These are phyloP conservation scores for Macaca nemestrina DNA, from an alignment of 2,113 vertebrate genomes.

Conservation along the genomic window DNA sequence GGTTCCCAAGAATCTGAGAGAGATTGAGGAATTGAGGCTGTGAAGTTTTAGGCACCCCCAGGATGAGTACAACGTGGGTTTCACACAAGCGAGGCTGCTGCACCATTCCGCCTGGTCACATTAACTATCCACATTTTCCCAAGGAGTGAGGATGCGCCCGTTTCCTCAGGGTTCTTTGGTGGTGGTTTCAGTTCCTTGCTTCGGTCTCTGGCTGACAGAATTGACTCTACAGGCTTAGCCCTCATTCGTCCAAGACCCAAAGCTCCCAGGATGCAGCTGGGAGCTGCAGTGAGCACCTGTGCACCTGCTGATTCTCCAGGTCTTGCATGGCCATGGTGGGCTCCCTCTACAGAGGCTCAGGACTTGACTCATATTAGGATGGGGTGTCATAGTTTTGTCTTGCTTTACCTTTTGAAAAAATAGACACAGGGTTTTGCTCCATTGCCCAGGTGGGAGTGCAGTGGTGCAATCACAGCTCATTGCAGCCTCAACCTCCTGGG, in stretches of 20 bases:
- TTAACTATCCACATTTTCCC: no score
- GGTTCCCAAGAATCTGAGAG: neutral
- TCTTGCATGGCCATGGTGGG: neutral
- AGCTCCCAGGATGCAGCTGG: neutral
- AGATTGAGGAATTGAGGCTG: neutral
- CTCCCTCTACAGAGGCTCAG: neutral
- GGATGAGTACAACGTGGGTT: neutral
- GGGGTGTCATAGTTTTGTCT: accelerated
- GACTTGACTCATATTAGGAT: accelerated
- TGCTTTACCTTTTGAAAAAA: no score
- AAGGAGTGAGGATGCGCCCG: neutral
- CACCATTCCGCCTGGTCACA: neutral
- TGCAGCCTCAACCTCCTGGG: no score
- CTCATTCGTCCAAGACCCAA: accelerated
- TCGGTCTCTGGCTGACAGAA: neutral
- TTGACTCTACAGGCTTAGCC: neutral
- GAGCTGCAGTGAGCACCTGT: no score
- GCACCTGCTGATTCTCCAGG: accelerated
- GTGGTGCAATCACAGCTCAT: no score
- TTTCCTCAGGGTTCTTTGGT: neutral
- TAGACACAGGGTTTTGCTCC: no score
- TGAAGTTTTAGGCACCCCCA: neutral
- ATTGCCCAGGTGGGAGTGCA: no score
- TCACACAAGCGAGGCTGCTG: neutral
- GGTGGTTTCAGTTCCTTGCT: neutral